Evolutionary conservation across 1,140 invertebrate genomes (phyloP), one percentile per base, ranked within the genome.

Genomic region (Hypothenemus hampei): DNA sequence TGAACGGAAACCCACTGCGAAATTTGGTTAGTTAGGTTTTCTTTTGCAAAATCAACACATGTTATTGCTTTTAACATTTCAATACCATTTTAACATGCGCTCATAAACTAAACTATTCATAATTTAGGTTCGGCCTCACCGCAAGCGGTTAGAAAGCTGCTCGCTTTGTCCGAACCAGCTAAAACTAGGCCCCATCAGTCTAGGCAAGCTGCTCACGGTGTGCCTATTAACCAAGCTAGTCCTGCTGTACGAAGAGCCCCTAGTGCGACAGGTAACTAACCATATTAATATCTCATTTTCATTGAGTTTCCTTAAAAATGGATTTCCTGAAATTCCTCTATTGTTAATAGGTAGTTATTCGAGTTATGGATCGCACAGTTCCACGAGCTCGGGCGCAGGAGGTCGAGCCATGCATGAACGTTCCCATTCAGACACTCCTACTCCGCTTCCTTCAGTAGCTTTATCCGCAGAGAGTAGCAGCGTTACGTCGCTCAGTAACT

Each of bases 401-500:
- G 65, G 67, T 40, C 72, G 79, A 36, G 76, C 75, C 29, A 85
- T 84, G 72, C 89, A 93, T 69, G 90, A 92, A 70, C 80, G 90
- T 41, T 92, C 89, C 8, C 88, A 93, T 71, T 93, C 89, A n/a
- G 90, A 93, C 69, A 92, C 90, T 3, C 87, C 84, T 4, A 85
- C 81, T 61, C 81, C 86, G n/a, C 76, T 88, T 52, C 86, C 88
- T 2, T 87, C 88, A 11, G 91, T 97, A 13, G 89, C 94, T 70
- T 78, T 97, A 33, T 93, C 88, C 49, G 89, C 91, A 8, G 94
- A 97, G 73, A 94, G 91, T 69, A 95, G 92, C 70, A 94, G 91
- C 72, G 93, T 97, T 43, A 93, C 93, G 21, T 92, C 89, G 60
- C 79, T 95, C 58, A 89, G 89, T 64, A 91, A 91, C 76, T 79